These are phyloP conservation scores for Mesoligia furuncula DNA, from an alignment of 2,888 invertebrate species.

Conservation along the genomic window DNA sequence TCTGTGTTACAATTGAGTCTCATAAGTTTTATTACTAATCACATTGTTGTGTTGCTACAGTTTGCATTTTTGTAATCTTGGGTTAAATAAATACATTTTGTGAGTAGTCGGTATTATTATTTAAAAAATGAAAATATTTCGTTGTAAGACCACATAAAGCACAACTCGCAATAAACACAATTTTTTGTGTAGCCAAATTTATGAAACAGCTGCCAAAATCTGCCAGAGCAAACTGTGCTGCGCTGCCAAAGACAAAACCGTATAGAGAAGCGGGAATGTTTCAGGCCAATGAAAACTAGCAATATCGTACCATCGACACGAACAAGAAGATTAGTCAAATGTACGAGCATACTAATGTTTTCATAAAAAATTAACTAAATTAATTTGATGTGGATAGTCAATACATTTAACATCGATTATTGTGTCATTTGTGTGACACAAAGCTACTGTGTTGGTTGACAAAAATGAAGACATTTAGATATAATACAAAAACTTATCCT, in stretches of 20 bases:
- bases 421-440: neutral
- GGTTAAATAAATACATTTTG: neutral
- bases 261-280: no score
- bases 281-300: no score
- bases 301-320: no score
- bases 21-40: neutral
- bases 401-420: neutral
- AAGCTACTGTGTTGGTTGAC: neutral
- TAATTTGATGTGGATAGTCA: neutral
- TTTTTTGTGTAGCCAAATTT: no score
- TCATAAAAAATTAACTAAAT: neutral
- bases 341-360: no score
- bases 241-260: neutral
- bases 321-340: no score
- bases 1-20: slow-evolving; percentile 1
- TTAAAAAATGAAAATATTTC: neutral
- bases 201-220: neutral
- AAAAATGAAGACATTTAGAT: neutral
- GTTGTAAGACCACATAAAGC: neutral
- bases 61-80: slow-evolving; percentile 16
- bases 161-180: no score
- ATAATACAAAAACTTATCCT: neutral
- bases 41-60: slow-evolving; percentile 9
- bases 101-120: neutral
- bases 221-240: neutral